Percentiles rank a stretch among this genome's conserved stretches.
These are phyloP conservation scores for Anaspis maculata DNA, from an alignment of 2,888 invertebrate genomes.

Conservation along the genomic window DNA sequence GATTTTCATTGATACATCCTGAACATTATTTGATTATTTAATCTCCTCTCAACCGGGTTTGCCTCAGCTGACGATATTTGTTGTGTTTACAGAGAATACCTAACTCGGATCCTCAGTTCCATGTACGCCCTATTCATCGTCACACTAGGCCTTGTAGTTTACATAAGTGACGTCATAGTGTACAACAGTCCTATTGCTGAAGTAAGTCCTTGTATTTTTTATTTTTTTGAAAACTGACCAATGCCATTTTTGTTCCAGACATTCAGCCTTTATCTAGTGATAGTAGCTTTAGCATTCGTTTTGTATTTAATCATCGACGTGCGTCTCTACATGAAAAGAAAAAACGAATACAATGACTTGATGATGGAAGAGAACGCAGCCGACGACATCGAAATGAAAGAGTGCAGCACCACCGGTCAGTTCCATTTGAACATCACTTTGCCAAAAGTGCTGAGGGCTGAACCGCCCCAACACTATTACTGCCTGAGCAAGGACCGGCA, in stretches of 20 bases:
- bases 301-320: constrained; percentile 56
- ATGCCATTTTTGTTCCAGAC: no score
- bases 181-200: constrained; percentile 44
- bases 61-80: no score
- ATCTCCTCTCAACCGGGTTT: no score
- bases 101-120: constrained; percentile 54
- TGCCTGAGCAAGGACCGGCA: constrained; percentile 62
- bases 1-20: neutral
- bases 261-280: constrained; percentile 53
- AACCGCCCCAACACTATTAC: constrained; percentile 48
- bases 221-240: no score
- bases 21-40: no score
- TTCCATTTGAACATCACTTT: constrained; percentile 36
- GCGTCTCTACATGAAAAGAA: constrained; percentile 47
- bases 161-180: constrained; percentile 52
- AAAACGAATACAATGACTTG: constrained; percentile 36
- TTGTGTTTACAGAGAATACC: constrained; percentile 47
- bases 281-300: constrained; percentile 53
- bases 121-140: constrained; percentile 62
- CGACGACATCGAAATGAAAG: constrained; percentile 25
- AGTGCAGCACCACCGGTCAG: constrained; percentile 27
- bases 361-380: constrained; percentile 21
- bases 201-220: no score
- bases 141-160: constrained; percentile 57
- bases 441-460: constrained; percentile 33